phyloP scores from a whole-genome alignment of 2,113 vertebrate genomes.

The Ancistrus triradiatus region DNA sequence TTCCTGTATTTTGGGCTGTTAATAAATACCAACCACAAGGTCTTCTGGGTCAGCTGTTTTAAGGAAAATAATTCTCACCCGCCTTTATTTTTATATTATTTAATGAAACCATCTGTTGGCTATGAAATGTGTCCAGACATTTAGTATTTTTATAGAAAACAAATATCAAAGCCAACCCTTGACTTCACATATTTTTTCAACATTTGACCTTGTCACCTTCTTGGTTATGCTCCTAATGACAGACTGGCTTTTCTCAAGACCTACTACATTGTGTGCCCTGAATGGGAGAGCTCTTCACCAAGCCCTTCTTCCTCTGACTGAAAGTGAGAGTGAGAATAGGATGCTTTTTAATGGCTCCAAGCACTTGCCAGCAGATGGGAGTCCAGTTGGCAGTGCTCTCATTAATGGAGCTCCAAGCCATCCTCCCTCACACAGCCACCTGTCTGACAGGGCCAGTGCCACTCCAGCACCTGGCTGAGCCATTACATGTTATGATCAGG shows the following conservation, averaged over 20 bases:
- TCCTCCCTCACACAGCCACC: constrained; percentile 58
- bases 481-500: constrained; percentile 65
- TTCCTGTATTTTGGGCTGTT: background rate
- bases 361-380: constrained; percentile 67
- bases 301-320: constrained; percentile 53
- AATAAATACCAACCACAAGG: background rate
- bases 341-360: constrained; percentile 65
- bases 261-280: constrained; percentile 30
- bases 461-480: constrained; percentile 64
- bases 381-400: constrained; percentile 63
- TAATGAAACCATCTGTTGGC: background rate
- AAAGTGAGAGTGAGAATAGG: constrained; percentile 55
- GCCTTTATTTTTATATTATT: no score
- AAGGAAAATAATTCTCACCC: background rate
- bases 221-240: background rate
- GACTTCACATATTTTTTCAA: background rate
- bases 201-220: background rate
- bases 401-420: constrained; percentile 62
- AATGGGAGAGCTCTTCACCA: constrained; percentile 22
- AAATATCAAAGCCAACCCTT: background rate
- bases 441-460: constrained; percentile 67
- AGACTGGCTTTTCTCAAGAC: background rate
- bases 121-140: background rate
- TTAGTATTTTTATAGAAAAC: background rate
- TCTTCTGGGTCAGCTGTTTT: background rate